Evolutionary conservation across 2,113 vertebrate species (phyloP), one percentile per base, ranked within the genome.

Genomic region (Orientallactaga bullata): DNA sequence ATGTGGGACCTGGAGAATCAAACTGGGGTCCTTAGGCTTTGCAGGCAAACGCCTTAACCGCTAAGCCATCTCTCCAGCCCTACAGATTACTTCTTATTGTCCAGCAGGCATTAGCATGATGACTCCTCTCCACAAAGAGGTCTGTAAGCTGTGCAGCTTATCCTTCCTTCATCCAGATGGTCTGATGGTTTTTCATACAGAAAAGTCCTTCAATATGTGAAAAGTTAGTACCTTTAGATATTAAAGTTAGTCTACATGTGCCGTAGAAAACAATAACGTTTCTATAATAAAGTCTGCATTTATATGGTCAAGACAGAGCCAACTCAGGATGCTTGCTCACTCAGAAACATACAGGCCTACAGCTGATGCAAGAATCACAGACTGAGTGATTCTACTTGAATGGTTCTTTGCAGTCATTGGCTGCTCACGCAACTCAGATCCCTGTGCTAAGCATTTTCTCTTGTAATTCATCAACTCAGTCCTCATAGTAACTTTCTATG

Each of bases 271-370:
- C 4, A 55, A 26, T 60, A 35, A 9, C 32, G 20, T n/a, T 16
- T n/a, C n/a, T n/a, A 15, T 37, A 65, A 61, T 39, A 47, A 47
- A 47, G 42, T 13, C 13, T 51, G 0, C 30, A 28, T 20, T 89
- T 77, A 2, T 1, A 0, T 61, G 77, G 12, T 10, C 24, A 11
- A 16, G 4, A 18, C 2, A 1, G 21, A 77, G 24, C 13, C 0
- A 2, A 4, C 20, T 58, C 17, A 0, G 35, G 21, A 18, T 17
- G 1, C 35, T 6, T 35, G 30, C 3, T 77, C 39, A 37, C 26
- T 74, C 47, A 58, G 55, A 90, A 32, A 81, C 30, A 16, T 30
- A 30, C 12, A 69, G 65, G 35, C 60, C 35, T 58, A 24, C 6
- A 24, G 51, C 16, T 12, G 63, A 65, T 15, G 24, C 17, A 42